Evolutionary conservation across 2,113 vertebrate genomes (phyloP).

Genomic region (Sclerurus mexicanus): DNA sequence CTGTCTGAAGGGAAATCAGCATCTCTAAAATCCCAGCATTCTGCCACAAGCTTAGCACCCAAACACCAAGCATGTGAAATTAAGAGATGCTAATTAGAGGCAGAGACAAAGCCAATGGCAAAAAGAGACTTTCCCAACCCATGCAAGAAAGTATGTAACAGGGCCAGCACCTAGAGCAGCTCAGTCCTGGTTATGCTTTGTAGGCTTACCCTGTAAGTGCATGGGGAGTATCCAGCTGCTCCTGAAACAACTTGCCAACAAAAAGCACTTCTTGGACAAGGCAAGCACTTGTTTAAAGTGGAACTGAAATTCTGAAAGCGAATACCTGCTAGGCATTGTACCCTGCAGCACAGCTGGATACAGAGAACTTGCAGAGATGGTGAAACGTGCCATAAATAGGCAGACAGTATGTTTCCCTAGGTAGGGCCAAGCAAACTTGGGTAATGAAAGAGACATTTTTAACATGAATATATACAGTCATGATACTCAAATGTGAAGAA

Average conservation of each 20-base stretch:
- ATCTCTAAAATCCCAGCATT: not conserved
- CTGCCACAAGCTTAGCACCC: not conserved
- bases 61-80: not conserved
- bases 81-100: not conserved
- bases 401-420: not conserved
- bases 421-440: not conserved
- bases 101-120: not conserved
- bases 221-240: not conserved
- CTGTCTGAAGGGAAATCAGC: not conserved
- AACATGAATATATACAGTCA: not conserved
- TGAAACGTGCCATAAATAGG: not conserved
- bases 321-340: not conserved
- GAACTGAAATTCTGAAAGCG: not conserved
- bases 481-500: not conserved
- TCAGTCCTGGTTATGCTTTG: not conserved
- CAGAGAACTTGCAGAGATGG: not conserved
- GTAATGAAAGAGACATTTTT: not conserved
- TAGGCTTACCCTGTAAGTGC: not conserved
- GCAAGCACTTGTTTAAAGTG: not conserved
- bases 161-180: not conserved
- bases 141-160: rapidly evolving
- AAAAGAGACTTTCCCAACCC: not conserved
- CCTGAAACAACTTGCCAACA: not conserved
- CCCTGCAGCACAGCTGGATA: not conserved
- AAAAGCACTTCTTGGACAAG: not conserved